These are phyloP conservation scores for Acipenser oxyrinchus DNA, from an alignment of 2,797 vertebrate genomes.

Conservation along the genomic window DNA sequence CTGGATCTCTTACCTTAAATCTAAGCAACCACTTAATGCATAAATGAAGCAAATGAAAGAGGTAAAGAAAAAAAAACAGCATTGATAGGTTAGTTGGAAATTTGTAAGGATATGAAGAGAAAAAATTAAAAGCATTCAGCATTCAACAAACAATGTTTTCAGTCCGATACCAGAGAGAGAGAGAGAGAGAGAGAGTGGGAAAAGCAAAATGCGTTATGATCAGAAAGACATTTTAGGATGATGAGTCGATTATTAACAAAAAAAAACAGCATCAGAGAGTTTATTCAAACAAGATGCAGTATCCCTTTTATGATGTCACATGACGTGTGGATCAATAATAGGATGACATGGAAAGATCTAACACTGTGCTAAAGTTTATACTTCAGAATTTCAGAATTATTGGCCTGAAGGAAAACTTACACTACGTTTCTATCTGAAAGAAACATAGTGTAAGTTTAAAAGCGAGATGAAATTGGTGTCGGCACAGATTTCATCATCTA, in stretches of 20 bases:
- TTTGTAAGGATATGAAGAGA: slow-evolving; percentile 63
- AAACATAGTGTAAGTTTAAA: too few species aligned
- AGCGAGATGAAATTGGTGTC: too few species aligned
- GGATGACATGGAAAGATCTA: too few species aligned
- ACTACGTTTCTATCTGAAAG: too few species aligned
- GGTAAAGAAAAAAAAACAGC: slow-evolving; percentile 66
- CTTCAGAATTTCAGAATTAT: too few species aligned
- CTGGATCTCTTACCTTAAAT: slow-evolving; percentile 97
- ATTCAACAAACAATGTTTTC: slow-evolving; percentile 57
- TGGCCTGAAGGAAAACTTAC: too few species aligned
- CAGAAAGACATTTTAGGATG: not conserved
- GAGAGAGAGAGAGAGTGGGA: not conserved
- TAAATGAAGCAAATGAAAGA: slow-evolving; percentile 79
- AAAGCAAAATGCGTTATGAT: not conserved
- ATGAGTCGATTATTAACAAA: not conserved
- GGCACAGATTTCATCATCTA: too few species aligned
- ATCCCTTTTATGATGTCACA: too few species aligned
- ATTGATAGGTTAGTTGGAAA: slow-evolving; percentile 75
- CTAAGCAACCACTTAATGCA: slow-evolving; percentile 98
- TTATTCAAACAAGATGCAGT: slow-evolving; percentile 7
- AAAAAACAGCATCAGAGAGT: not conserved
- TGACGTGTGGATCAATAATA: too few species aligned
- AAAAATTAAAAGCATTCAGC: slow-evolving; percentile 64
- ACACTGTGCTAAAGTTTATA: too few species aligned
- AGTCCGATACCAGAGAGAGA: slow-evolving; percentile 32